Conservation (phyloP, 2,888 invertebrate genomes). For the Leucoma salicis region DNA sequence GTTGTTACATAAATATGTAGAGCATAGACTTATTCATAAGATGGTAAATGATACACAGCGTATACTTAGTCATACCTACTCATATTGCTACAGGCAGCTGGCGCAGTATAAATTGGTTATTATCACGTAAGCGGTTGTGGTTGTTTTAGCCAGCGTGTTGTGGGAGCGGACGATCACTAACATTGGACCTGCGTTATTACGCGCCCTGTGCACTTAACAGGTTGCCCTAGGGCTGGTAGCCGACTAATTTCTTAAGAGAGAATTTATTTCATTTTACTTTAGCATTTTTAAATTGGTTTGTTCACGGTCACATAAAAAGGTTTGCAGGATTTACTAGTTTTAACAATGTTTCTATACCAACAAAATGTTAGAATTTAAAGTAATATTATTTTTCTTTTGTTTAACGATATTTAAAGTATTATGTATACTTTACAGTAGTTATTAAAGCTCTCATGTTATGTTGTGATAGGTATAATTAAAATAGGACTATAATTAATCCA, state of each 20-base stretch:
- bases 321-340: no score
- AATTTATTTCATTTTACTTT: no score
- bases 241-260: no score
- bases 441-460: no score
- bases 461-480: no score
- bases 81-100: slow-evolving; percentile 26
- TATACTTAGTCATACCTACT: not conserved
- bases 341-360: no score
- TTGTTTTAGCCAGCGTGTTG: slow-evolving; percentile 26
- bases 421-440: not conserved
- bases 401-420: not conserved
- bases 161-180: slow-evolving; percentile 45
- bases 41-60: not conserved
- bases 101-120: slow-evolving; percentile 33
- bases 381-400: slow-evolving; percentile 6
- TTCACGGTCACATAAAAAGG: no score
- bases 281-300: no score
- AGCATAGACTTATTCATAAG: not conserved
- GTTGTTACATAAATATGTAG: no score
- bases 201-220: slow-evolving; percentile 36
- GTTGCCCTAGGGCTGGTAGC: slow-evolving; percentile 26
- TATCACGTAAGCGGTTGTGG: slow-evolving; percentile 35
- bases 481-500: no score
- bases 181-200: slow-evolving; percentile 53
- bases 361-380: not conserved